Evolutionary conservation across 1,140 invertebrate species (phyloP), one percentile per base, ranked within the genome.

Genomic region (Diachasma alloeum): DNA sequence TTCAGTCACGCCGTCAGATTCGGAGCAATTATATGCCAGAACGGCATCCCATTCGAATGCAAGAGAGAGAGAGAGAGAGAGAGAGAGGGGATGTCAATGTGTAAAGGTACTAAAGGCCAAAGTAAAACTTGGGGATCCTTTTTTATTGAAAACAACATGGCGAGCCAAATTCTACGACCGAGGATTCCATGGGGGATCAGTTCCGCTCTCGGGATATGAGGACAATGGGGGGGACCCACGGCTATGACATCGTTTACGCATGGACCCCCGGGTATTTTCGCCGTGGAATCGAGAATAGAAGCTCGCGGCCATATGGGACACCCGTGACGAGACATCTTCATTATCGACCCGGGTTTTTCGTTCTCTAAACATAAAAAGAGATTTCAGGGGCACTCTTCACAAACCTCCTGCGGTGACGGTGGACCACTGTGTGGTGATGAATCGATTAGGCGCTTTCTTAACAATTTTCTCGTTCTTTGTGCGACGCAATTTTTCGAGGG

Each of bases 291-390:
- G 59, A 77, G 77, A 82, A 81, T 82, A 79, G 81, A 80, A 78
- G 80, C 78, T 76, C 69, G 46, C 59, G 59, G 69, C 77, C 56
- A 80, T 72, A 77, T 70, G 78, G 82, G 80, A 84, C 81, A 82
- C 78, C 81, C 82, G 80, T 84, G 83, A 84, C 84, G 83, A 82
- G 82, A 87, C 82, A 83, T 87, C 85, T 87, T 87, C 84, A 87
- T 87, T 86, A 87, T 81, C 46, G 66, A 59, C 22, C 26, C 42
- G 31, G 8, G 59, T 4, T 24, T 63, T 63, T 63, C 22, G 5
- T 11, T 63, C 13, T 19, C 5, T 26, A 11, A 63, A 31, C 19
- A 31, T 63, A 63, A 31, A 63, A 63, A 63, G 59, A 63, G 24
- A 63, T 26, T 26, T 24, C 19, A 31, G 59, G 24, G 59, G 59